These are phyloP conservation scores for Trichoplusia ni DNA, from an alignment of 1,140 invertebrate genomes.

Conservation along the genomic window DNA sequence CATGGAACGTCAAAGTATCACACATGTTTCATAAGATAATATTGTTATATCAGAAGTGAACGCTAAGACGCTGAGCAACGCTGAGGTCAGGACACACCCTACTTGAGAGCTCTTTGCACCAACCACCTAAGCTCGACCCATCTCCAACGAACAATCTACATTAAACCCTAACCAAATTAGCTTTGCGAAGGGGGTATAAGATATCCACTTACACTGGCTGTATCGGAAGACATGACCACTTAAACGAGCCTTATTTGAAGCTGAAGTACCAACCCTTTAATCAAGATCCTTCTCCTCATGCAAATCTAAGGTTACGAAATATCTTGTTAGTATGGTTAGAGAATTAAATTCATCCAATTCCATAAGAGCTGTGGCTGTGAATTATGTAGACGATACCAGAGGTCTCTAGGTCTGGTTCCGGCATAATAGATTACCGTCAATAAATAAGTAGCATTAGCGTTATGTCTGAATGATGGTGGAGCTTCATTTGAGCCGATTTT, in stretches of 20 bases:
- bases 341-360: constrained; percentile 39
- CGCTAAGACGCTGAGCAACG: constrained; percentile 47
- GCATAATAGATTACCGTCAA: constrained; percentile 61
- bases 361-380: constrained; percentile 34
- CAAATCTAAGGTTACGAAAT: constrained; percentile 21
- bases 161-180: constrained; percentile 46
- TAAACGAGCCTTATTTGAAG: constrained; percentile 51
- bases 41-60: constrained; percentile 30
- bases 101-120: constrained; percentile 50
- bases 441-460: constrained; percentile 64
- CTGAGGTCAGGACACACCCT: constrained; percentile 52
- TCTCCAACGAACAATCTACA: constrained; percentile 22
- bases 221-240: constrained; percentile 56
- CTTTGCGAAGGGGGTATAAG: constrained; percentile 23
- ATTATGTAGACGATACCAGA: constrained; percentile 17
- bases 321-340: constrained; percentile 37
- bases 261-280: constrained; percentile 45
- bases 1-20: too few relatives aligned
- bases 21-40: constrained; percentile 6
- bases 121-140: constrained; percentile 41
- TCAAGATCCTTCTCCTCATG: constrained; percentile 25
- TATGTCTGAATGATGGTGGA: constrained; percentile 54
- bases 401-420: constrained; percentile 37
- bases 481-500: constrained; percentile 58
- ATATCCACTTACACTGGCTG: constrained; percentile 43